Base-by-base conservation (phyloP, 1,140 invertebrate genomes). In the Eriosoma lanigerum region DNA sequence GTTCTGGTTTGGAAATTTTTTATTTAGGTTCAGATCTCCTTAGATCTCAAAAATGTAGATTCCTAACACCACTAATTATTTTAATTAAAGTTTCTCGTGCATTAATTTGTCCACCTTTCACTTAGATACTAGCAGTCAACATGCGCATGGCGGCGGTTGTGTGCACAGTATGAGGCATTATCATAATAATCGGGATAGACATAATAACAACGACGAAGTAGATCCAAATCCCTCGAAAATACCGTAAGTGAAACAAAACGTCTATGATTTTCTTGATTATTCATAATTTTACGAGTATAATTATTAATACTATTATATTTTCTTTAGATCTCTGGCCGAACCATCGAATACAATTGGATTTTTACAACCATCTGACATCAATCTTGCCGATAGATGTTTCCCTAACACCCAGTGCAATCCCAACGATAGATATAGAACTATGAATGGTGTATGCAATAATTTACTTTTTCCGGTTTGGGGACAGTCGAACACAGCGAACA, bases 361-460 rank as follows among this genome's bases (percentile, higher is more conserved):
- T 12, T 26, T 76, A 12, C 0, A 5, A 46, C 52, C 52, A 1
- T 0, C 4, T 26, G 56, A 48, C 0, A 60, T 76, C 9, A 54
- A 76, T 19, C 32, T 76, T 4, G 54, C 29, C 21, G 73, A 76
- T 26, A 15, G 5, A 26, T 76, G 73, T 68, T 76, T 75, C 15
- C 10, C 54, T 5, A 54, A 54, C 19, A 56, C 60, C 13, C 8
- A 29, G 46, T 81, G 56, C 44, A 24, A 73, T 66, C 46, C 72
- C 3, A 15, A 26, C 38, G 72, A 46, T 26, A 88, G 88, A 68
- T 96, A 94, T 83, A 88, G 94, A 32, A 89, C 90, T 1, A 89
- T 91, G 64, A 94, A 96, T 85, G 95, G 94, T 0, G 90, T 92
- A 1, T 97, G 95, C 84, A 97, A 96, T 84, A 96, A 96, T 85